These are phyloP conservation scores for Cynodonichthys magdalenae DNA, from an alignment of 2,797 vertebrate genomes.

Conservation along the genomic window DNA sequence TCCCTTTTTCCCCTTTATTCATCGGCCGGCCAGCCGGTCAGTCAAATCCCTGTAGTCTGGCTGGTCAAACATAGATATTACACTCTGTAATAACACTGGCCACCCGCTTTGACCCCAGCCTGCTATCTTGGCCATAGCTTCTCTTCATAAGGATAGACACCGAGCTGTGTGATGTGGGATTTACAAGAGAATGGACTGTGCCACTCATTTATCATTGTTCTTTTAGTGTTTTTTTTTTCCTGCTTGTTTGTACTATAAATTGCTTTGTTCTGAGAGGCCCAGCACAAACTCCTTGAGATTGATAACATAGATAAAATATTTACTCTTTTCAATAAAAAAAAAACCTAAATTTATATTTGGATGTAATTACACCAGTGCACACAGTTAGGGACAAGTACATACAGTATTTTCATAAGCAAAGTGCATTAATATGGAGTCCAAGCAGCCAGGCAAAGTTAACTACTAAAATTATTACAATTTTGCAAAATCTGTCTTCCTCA, in stretches of 20 bases:
- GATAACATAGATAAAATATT: conserved; percentile 29
- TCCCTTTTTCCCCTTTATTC: conserved; percentile 69
- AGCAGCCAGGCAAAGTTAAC: conserved; percentile 8
- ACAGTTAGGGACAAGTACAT: conserved; percentile 3
- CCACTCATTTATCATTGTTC: conserved; percentile 72
- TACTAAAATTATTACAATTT: conserved; percentile 30
- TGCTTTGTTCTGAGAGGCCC: conserved; percentile 42
- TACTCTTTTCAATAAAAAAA: conserved; percentile 19
- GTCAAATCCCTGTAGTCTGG: conserved; percentile 81
- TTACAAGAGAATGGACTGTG: conserved; percentile 64
- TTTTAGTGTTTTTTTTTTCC: conserved; percentile 46
- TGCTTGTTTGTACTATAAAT: conserved; percentile 61
- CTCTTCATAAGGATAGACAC: conserved; percentile 74
- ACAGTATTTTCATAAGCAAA: conserved; percentile 20
- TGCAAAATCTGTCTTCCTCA: conserved; percentile 50
- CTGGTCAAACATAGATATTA: conserved; percentile 86
- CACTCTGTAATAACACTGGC: conserved; percentile 85
- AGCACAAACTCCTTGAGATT: conserved; percentile 35
- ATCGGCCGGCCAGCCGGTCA: conserved; percentile 72
- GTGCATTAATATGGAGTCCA: not conserved
- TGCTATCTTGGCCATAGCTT: conserved; percentile 64
- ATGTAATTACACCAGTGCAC: conserved; percentile 6
- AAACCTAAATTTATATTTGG: conserved; percentile 24
- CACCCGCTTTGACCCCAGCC: conserved; percentile 78
- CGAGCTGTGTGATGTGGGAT: conserved; percentile 67